A percentile compares a stretch with the other conserved stretches of the same genome.
These are phyloP conservation scores for Hypomesus transpacificus DNA, from an alignment of 2,113 vertebrate species.

Conservation along the genomic window DNA sequence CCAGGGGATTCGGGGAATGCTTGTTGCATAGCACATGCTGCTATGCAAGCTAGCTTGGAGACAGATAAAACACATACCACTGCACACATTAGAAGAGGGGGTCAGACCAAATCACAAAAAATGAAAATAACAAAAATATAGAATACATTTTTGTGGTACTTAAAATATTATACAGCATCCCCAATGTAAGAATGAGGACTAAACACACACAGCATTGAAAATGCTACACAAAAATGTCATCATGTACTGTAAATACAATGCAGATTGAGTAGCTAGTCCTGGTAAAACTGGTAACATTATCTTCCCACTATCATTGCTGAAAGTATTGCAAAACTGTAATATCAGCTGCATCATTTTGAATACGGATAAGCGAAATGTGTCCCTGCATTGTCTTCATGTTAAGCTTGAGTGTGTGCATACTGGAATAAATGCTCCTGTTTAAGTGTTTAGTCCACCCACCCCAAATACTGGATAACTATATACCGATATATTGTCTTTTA, in stretches of 20 bases:
- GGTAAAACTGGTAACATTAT: conserved; percentile 57
- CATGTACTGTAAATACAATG: conserved; percentile 66
- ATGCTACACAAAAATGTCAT: conserved; percentile 72
- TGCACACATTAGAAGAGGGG: conserved; percentile 62
- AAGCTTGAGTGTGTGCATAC: conserved; percentile 59
- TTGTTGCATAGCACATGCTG: conserved; percentile 74
- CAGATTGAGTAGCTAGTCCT: conserved; percentile 65
- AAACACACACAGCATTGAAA: conserved; percentile 65
- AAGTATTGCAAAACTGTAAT: conserved; percentile 47
- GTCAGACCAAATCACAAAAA: conserved; percentile 61
- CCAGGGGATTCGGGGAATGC: conserved; percentile 49
- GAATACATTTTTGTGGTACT: conserved; percentile 59
- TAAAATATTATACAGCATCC: conserved; percentile 68
- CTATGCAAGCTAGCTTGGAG: conserved; percentile 64
- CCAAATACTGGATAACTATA: conserved; percentile 68
- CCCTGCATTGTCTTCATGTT: conserved; percentile 67
- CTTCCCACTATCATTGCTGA: conserved; percentile 57
- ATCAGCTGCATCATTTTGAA: conserved; percentile 63
- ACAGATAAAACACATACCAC: conserved; percentile 68
- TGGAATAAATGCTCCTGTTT: conserved; percentile 60
- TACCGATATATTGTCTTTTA: conserved; percentile 70
- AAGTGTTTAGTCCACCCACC: conserved; percentile 55
- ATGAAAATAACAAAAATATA: conserved; percentile 35
- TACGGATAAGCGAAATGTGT: conserved; percentile 65
- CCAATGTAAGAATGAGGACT: conserved; percentile 62